Evolutionary conservation across 2,797 vertebrate species (phyloP), one percentile per base, ranked within the genome.

Genomic region (Alauda arvensis): DNA sequence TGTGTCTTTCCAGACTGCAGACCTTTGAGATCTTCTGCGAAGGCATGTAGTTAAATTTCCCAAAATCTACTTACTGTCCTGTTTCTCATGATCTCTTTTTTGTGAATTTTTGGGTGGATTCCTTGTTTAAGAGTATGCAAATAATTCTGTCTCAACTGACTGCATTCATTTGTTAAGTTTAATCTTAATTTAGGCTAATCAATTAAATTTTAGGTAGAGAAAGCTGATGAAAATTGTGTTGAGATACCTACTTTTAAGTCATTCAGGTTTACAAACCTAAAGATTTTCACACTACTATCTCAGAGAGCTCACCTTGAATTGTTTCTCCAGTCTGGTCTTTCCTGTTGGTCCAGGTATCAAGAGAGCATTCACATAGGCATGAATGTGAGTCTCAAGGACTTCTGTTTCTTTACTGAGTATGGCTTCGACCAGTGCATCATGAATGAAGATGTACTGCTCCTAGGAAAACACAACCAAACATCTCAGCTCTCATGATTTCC

Each of bases 401-500:
- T 99, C 98, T 2, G 99, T 99, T 91, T 99, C 98, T 78, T 98
- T 98, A 62, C 97, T 97, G 83, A 98, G 94, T 91, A 99, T 98
- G 2, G 98, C 98, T 86, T 99, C 99, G 0, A 98, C 98, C 93
- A 99, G 40, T 5, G 98, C 97, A 60, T 99, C 98, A 2, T 99
- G 98, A 95, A 98, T 99, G 76, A 99, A 99, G 81, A 99, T 95
- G 33, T 99, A 99, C 69, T 99, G 99, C 49, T 99, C 99, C 99
- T 99, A 94, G 42, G 23, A 61, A 95, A 89, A 91, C 56, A 80
- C 85, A 45, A 55, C 3, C 77, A 82, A 84, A 68, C 12, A 45
- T 16, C 31, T 11, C 28, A 91, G 33, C 46, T 83, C 53, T 57
- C 53, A 24, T 34, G n/a, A 72, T 57, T 76, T 76, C 63, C 18